Conservation (phyloP, 1,140 invertebrate genomes). For the Formica selysi region DNA sequence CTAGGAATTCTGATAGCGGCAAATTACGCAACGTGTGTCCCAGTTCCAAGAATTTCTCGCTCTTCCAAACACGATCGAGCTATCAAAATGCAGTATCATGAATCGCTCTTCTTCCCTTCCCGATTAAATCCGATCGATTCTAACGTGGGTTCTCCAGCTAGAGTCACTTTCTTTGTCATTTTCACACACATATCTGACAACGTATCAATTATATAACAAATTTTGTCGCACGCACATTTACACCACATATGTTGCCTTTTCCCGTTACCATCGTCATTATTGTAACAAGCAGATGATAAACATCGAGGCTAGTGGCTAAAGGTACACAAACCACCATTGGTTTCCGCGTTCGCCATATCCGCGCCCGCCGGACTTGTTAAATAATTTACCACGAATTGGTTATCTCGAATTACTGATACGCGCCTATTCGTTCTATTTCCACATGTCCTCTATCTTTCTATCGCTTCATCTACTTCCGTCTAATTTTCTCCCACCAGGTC, state of each 20-base stretch:
- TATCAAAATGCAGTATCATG: conserved; percentile 16
- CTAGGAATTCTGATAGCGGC: conserved; percentile 19
- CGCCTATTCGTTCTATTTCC: conserved; percentile 29
- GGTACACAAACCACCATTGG: conserved; percentile 6
- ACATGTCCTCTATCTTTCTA: conserved; percentile 12
- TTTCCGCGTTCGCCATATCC: conserved; percentile 20
- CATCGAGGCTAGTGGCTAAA: conserved; percentile 9
- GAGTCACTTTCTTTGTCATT: conserved; percentile 1
- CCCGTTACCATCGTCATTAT: not conserved
- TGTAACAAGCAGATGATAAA: conserved; percentile 44
- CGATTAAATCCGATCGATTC: not conserved
- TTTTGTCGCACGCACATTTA: not conserved
- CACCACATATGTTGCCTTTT: conserved; percentile 33
- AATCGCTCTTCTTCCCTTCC: not conserved
- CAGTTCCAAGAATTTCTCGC: conserved; percentile 28
- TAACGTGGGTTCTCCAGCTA: not conserved
- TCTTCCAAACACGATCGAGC: not conserved
- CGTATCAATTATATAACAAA: conserved; percentile 30
- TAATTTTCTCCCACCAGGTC: conserved; percentile 33
- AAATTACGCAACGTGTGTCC: conserved; percentile 35
- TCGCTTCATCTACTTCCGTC: conserved; percentile 51
- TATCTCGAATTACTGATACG: not conserved
- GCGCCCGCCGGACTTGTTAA: not conserved
- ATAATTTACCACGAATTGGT: conserved; percentile 60
- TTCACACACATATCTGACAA: not conserved